Percentiles rank a stretch among this genome's conserved stretches.
Conservation (phyloP, 2,888 invertebrate genomes). For the Thyatira batis region DNA sequence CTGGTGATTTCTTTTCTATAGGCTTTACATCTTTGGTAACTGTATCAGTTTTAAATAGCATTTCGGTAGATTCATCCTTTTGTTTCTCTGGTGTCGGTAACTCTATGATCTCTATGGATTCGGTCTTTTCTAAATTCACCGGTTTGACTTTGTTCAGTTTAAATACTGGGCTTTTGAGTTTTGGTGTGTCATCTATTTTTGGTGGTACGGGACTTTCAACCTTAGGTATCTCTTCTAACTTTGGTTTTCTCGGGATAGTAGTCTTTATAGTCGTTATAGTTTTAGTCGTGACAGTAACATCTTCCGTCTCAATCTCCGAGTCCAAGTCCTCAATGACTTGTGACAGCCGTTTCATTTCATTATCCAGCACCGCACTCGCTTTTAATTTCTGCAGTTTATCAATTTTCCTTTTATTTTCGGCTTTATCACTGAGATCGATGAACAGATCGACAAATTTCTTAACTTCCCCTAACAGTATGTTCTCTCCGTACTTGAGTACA, state of each 20-base stretch:
- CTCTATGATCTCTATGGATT: conserved; percentile 29
- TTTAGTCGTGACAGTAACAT: conserved; percentile 40
- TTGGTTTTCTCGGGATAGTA: conserved; percentile 36
- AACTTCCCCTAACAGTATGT: conserved; percentile 71
- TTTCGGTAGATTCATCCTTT: conserved; percentile 51
- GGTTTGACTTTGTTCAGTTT: conserved; percentile 69
- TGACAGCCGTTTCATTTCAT: conserved; percentile 73
- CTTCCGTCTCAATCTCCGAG: conserved; percentile 46
- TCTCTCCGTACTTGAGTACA: conserved; percentile 75
- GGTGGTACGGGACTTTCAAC: too few relatives aligned
- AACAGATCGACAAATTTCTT: conserved; percentile 67
- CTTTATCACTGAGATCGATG: conserved; percentile 51
- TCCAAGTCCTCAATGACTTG: conserved; percentile 72
- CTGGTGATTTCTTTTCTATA: conserved; percentile 7
- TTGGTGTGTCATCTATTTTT: conserved; percentile 41
- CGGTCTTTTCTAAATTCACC: conserved; percentile 47
- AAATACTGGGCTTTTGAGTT: conserved; percentile 64
- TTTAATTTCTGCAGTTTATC: conserved; percentile 50
- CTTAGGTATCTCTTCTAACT: conserved; percentile 40
- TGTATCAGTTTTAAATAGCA: conserved; percentile 39
- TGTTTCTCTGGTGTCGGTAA: conserved; percentile 49
- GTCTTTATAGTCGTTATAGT: conserved; percentile 34
- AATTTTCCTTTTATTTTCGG: conserved; percentile 53
- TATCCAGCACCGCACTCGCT: conserved; percentile 65
- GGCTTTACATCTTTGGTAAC: conserved; percentile 30